Conservation (phyloP, 2,113 vertebrate genomes). For the Chroicocephalus ridibundus region DNA sequence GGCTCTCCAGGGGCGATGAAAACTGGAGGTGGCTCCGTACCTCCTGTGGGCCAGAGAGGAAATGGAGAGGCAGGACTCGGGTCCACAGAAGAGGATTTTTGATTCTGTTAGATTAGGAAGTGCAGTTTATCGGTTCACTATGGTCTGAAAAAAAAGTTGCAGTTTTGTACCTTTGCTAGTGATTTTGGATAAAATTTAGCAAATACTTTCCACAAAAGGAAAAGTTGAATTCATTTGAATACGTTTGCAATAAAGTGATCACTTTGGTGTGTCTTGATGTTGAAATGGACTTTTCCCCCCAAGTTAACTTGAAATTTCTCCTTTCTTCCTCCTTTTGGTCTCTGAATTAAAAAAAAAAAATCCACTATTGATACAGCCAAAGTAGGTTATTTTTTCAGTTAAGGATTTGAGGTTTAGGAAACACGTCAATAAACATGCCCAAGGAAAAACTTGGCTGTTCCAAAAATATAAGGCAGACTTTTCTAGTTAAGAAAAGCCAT, state of each 20-base stretch:
- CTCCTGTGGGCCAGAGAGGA: background rate
- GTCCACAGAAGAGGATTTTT: background rate
- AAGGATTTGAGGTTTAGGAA: slow-evolving; percentile 19
- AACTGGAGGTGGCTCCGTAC: background rate
- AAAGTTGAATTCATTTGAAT: background rate
- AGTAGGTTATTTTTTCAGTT: background rate
- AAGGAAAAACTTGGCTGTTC: background rate
- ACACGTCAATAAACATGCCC: slow-evolving; percentile 19
- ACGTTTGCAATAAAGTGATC: background rate
- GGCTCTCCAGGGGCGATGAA: background rate
- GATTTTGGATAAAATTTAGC: background rate
- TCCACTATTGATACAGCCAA: background rate
- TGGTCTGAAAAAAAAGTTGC: background rate
- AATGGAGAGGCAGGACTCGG: background rate
- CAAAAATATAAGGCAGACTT: slow-evolving; percentile 33
- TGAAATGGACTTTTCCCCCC: background rate
- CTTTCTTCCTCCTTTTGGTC: background rate
- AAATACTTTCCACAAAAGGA: background rate
- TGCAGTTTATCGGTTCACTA: background rate
- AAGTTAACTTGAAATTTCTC: background rate
- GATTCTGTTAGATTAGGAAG: background rate
- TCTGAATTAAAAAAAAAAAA: background rate
- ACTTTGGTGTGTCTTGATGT: background rate
- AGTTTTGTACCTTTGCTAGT: background rate
- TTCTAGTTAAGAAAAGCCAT: slow-evolving; percentile 16